Percentiles rank a stretch among this genome's conserved stretches.
Conservation (phyloP, 2,113 vertebrate species). For the Nyctibius bracteatus region DNA sequence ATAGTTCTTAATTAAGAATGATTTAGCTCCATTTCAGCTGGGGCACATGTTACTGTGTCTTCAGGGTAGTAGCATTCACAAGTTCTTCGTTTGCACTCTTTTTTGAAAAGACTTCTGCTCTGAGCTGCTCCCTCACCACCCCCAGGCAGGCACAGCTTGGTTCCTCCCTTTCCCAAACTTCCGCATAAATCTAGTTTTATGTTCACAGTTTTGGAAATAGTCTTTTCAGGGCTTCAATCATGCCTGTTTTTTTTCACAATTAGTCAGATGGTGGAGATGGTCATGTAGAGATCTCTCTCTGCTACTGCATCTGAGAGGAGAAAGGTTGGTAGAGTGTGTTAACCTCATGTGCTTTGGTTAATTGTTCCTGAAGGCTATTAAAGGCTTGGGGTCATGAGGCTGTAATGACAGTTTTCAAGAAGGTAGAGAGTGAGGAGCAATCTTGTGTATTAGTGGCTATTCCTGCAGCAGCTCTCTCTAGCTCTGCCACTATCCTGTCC, state of each 20-base stretch:
- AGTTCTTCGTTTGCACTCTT: not conserved
- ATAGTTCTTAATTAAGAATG: not conserved
- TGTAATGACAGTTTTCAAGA: not conserved
- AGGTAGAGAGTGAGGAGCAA: not conserved
- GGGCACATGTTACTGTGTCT: not conserved
- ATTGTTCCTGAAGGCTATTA: not conserved
- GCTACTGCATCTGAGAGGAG: not conserved
- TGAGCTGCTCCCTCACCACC: not conserved
- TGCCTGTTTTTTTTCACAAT: not conserved
- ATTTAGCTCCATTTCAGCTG: not conserved
- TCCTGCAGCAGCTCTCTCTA: not conserved
- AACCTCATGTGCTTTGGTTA: not conserved
- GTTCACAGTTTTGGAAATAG: not conserved
- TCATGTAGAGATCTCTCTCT: not conserved
- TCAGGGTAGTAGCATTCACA: not conserved
- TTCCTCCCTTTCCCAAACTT: not conserved
- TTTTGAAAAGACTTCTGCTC: not conserved
- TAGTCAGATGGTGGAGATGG: not conserved
- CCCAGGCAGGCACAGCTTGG: not conserved
- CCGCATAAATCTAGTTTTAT: not conserved
- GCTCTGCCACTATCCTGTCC: not conserved
- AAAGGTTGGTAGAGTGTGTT: not conserved
- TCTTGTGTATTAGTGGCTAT: fast-evolving
- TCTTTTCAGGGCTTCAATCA: not conserved
- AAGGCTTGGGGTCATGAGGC: not conserved